Evolutionary conservation across 2,113 vertebrate species (phyloP).

Genomic region (Emydocephalus ijimae): DNA sequence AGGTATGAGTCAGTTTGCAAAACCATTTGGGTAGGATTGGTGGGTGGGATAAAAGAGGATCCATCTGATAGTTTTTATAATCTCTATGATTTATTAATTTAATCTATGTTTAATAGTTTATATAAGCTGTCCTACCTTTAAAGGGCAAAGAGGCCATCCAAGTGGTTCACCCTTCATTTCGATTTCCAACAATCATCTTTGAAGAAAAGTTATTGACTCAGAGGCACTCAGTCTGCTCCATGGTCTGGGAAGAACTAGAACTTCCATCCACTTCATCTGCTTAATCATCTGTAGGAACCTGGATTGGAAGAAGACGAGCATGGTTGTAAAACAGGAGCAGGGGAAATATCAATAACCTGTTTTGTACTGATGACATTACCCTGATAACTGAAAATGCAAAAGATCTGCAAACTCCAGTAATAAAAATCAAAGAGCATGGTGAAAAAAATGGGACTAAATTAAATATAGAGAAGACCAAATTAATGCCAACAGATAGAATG

Average conservation of each 20-base stretch:
- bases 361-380: not conserved
- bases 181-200: not conserved
- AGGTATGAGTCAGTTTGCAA: not conserved
- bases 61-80: not conserved
- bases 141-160: not conserved
- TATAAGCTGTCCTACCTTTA: not conserved
- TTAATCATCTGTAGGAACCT: not conserved
- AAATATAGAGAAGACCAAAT: not conserved
- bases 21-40: not conserved
- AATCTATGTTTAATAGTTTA: not conserved
- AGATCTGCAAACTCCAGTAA: not conserved
- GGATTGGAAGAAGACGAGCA: not conserved
- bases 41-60: not conserved
- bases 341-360: not conserved
- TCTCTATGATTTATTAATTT: not conserved
- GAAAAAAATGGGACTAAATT: not conserved
- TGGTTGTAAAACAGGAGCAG: not conserved
- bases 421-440: not conserved
- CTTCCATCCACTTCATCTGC: not conserved
- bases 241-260: not conserved
- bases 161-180: not conserved
- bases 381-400: not conserved
- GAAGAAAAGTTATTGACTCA: not conserved
- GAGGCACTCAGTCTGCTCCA: not conserved
- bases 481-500: not conserved